A percentile compares a stretch with the other conserved stretches of the same genome.
Conservation (phyloP, 1,140 invertebrate species). For the Drosophila virilis region DNA sequence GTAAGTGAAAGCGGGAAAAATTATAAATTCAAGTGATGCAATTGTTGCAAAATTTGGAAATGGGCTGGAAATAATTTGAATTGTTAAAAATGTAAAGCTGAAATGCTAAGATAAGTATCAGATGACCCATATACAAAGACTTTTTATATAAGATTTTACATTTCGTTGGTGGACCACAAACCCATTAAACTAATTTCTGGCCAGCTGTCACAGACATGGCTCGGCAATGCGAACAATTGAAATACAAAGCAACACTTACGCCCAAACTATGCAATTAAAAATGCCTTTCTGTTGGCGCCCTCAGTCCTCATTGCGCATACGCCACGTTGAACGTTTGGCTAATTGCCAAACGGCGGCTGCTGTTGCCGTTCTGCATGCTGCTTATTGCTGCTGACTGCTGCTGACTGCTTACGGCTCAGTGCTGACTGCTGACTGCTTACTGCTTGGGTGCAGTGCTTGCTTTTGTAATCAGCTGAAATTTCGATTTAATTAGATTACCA, state of each 20-base stretch:
- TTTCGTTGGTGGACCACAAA: slow-evolving; percentile 9
- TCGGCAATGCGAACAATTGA: slow-evolving; percentile 17
- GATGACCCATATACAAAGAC: neutral
- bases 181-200: slow-evolving; percentile 45
- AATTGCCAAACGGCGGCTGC: slow-evolving; percentile 44
- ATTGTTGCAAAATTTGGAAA: neutral
- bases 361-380: slow-evolving; percentile 21
- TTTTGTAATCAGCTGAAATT: slow-evolving; percentile 75
- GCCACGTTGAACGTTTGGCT: slow-evolving; percentile 65
- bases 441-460: slow-evolving; percentile 8
- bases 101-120: neutral
- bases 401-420: neutral
- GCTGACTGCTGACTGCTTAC: slow-evolving; percentile 6
- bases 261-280: slow-evolving; percentile 61
- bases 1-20: slow-evolving; percentile 3
- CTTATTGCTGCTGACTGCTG: neutral
- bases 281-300: slow-evolving; percentile 16
- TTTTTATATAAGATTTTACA: neutral
- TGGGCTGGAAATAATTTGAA: neutral
- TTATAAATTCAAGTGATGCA: neutral
- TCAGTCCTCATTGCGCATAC: slow-evolving; percentile 60
- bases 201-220: slow-evolving; percentile 24
- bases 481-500: slow-evolving; percentile 79
- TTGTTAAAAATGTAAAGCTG: neutral
- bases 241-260: slow-evolving; percentile 28